Evolutionary conservation across 2,888 invertebrate species (phyloP).

Genomic region (Eupithecia subfuscata): DNA sequence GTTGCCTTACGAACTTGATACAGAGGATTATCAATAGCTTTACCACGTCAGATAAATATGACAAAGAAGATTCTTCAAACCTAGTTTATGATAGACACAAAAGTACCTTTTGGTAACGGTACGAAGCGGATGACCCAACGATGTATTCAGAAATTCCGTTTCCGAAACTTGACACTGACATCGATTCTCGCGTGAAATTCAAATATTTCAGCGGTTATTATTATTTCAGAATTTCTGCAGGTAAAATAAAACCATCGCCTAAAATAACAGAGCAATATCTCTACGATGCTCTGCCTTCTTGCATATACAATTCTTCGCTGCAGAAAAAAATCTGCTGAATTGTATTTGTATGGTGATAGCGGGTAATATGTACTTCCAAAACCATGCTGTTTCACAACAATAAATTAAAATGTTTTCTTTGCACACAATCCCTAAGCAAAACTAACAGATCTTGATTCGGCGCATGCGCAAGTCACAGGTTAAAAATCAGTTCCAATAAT

Average conservation of each 20-base stretch:
- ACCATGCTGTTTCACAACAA: not conserved
- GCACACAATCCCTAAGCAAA: conserved; percentile 26
- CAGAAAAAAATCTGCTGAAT: not conserved
- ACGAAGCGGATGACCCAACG: not conserved
- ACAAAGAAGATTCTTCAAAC: not conserved
- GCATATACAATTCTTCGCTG: not conserved
- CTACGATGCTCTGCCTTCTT: not conserved
- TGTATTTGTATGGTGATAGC: not conserved
- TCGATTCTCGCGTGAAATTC: too few relatives aligned
- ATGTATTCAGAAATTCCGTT: too few relatives aligned
- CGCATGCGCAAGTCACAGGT: conserved; percentile 57
- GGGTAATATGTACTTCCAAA: too few relatives aligned
- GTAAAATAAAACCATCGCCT: not conserved
- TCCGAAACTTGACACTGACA: too few relatives aligned
- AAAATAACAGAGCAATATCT: not conserved
- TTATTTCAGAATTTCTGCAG: not conserved
- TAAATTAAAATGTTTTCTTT: not conserved
- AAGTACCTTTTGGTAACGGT: not conserved
- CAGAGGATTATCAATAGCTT: conserved; percentile 5
- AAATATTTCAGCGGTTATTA: too few relatives aligned
- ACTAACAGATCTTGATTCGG: conserved; percentile 45
- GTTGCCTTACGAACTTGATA: conserved; percentile 6
- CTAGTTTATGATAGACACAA: not conserved
- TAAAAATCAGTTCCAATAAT: conserved; percentile 37
- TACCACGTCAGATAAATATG: not conserved